A percentile compares a stretch with the other conserved stretches of the same genome.
Conservation (phyloP, 2,113 vertebrate species). For the Otus sunia region DNA sequence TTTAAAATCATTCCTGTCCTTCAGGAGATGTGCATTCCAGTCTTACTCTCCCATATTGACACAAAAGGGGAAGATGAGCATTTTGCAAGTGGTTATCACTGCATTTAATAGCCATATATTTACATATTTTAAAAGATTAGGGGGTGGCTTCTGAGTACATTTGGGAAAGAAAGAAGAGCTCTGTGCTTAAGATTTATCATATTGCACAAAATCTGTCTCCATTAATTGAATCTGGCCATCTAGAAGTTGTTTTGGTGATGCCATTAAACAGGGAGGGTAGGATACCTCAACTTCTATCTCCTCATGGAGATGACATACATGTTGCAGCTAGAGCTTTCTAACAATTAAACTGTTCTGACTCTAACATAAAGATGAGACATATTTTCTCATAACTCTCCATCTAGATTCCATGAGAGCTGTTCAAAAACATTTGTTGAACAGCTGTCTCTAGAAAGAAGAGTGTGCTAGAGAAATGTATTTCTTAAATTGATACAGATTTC, state of each 20-base stretch:
- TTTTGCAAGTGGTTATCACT: neutral
- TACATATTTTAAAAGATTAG: neutral
- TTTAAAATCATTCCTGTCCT: neutral
- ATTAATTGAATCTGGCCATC: neutral
- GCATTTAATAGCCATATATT: neutral
- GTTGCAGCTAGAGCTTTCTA: neutral
- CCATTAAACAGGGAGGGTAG: neutral
- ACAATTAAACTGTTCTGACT: neutral
- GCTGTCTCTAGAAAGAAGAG: slow-evolving; percentile 23
- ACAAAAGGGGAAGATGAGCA: neutral
- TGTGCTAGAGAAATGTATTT: neutral
- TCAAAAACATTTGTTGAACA: slow-evolving; percentile 52
- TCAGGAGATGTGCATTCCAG: neutral
- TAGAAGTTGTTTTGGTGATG: neutral
- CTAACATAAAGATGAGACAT: neutral
- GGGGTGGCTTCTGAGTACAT: neutral
- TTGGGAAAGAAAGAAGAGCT: neutral
- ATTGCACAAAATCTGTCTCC: neutral
- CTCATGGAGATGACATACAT: neutral
- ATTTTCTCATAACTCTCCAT: neutral
- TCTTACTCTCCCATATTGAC: neutral
- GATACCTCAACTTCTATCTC: neutral
- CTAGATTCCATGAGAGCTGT: neutral
- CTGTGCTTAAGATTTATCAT: neutral
- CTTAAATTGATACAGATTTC: slow-evolving; percentile 35